Conservation (phyloP, 2,888 invertebrate species). For the Philaethria dido region DNA sequence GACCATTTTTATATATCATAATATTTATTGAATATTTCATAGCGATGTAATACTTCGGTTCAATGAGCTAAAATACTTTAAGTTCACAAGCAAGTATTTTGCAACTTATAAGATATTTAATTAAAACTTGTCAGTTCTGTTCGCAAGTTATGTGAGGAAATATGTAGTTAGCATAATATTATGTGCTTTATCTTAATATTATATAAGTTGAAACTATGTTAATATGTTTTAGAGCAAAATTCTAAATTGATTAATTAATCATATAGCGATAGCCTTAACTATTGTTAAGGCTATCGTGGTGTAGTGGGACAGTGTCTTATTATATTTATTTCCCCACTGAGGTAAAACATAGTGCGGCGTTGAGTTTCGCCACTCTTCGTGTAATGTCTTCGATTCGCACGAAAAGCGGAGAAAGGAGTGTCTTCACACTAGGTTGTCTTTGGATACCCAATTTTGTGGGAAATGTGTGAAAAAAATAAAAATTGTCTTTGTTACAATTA, state of each 20-base stretch:
- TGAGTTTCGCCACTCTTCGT: too few species aligned
- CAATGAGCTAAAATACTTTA: slow-evolving; percentile 22
- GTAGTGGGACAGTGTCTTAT: too few species aligned
- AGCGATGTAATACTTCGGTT: not conserved
- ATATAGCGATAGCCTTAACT: too few species aligned
- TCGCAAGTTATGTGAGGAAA: slow-evolving; percentile 13
- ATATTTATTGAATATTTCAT: slow-evolving; percentile 10
- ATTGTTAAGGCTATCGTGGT: too few species aligned
- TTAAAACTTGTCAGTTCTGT: slow-evolving; percentile 20
- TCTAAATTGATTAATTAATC: not conserved
- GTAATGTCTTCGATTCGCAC: too few species aligned
- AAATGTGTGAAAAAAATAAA: too few species aligned
- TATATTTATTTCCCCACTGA: too few species aligned
- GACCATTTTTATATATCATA: not conserved
- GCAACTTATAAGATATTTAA: slow-evolving; percentile 27
- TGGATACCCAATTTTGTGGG: too few species aligned
- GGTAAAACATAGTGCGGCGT: too few species aligned
- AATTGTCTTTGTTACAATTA: too few species aligned
- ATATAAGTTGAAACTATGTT: not conserved
- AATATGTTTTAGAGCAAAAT: not conserved
- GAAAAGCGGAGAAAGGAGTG: too few species aligned
- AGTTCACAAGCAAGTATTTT: slow-evolving; percentile 24
- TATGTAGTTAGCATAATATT: slow-evolving; percentile 10
- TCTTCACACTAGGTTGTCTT: too few species aligned
- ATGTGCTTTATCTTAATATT: not conserved